Evolutionary conservation across 2,113 vertebrate species (phyloP).

Genomic region (Opisthocomus hoazin): DNA sequence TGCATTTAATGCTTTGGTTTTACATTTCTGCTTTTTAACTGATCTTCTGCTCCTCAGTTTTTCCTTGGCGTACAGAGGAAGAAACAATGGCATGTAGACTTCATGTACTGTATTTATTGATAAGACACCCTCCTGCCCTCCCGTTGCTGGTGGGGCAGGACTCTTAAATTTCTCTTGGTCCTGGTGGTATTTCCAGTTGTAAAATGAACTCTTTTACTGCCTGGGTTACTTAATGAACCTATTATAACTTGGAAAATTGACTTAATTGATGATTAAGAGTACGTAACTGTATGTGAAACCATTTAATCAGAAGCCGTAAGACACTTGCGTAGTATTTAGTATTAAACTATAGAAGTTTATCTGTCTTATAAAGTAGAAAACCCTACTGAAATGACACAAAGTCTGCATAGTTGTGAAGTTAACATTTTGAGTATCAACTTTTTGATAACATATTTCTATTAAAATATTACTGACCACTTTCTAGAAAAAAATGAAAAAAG

Average conservation of each 20-base stretch:
- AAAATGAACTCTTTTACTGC: neutral
- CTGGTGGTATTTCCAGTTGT: neutral
- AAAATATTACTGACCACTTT: neutral
- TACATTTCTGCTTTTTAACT: constrained; percentile 39
- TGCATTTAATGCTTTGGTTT: neutral
- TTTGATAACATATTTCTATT: neutral
- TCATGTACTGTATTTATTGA: neutral
- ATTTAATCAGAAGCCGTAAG: neutral
- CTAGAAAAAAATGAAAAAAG: neutral
- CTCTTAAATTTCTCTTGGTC: neutral
- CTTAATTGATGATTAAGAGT: neutral
- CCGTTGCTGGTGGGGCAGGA: neutral
- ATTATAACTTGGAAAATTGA: neutral
- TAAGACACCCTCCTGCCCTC: neutral
- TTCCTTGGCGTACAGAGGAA: neutral
- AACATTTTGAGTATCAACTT: neutral
- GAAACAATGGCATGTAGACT: neutral
- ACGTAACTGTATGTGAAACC: neutral
- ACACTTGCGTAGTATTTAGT: neutral
- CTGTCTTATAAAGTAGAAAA: neutral
- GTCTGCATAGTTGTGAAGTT: neutral
- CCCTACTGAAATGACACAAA: neutral
- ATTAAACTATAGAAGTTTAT: neutral
- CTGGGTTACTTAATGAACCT: neutral
- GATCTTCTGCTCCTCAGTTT: neutral